Conservation (phyloP, 2,113 vertebrate species). For the Corapipo altera region DNA sequence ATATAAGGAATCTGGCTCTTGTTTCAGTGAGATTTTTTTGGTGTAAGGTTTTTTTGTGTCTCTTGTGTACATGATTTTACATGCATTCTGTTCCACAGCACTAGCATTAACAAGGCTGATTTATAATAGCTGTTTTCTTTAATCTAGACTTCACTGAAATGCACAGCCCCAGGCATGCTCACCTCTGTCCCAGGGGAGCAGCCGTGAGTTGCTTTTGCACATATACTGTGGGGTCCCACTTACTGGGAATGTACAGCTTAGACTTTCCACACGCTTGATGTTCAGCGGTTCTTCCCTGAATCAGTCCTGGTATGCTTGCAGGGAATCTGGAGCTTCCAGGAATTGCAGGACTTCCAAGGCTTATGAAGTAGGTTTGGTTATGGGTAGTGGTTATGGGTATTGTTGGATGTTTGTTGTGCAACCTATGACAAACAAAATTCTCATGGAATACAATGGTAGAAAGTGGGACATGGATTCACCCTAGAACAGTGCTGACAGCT, state of each 20-base stretch:
- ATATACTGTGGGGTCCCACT: fast-evolving
- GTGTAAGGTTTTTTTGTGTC: not conserved
- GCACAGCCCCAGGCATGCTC: too few species aligned
- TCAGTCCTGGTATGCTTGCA: not conserved
- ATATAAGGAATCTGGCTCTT: not conserved
- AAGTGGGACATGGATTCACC: not conserved
- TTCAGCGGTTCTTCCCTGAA: not conserved
- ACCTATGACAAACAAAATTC: not conserved
- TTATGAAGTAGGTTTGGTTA: not conserved
- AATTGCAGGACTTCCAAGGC: not conserved
- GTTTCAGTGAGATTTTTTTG: not conserved
- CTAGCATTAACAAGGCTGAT: not conserved
- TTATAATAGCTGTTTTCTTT: not conserved
- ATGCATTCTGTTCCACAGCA: fast-evolving
- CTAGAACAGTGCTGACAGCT: not conserved
- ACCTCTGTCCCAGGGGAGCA: not conserved
- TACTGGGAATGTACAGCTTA: not conserved
- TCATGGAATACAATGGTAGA: not conserved
- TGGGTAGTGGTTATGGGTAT: not conserved
- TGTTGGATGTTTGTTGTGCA: not conserved
- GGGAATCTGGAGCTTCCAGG: not conserved
- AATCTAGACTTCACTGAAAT: not conserved
- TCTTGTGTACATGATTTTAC: not conserved
- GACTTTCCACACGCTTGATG: fast-evolving
- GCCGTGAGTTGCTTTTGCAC: not conserved